Conservation (phyloP, 1,140 invertebrate species). For the Trachelipus rathkii region DNA sequence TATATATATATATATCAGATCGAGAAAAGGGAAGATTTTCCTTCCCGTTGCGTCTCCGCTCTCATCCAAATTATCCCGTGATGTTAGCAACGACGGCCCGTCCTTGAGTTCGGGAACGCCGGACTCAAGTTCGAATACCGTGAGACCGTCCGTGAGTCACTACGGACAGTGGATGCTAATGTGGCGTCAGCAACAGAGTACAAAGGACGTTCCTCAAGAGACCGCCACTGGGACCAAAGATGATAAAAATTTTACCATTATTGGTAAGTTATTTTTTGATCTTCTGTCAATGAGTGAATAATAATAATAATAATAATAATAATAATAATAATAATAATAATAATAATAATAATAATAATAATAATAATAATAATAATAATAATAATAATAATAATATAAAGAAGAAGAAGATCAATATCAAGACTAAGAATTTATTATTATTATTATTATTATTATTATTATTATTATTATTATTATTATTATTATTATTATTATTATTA, state of each 20-base stretch:
- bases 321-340: no score
- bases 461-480: no score
- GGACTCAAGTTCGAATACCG: neutral
- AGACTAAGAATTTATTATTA: neutral
- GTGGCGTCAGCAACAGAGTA: neutral
- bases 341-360: no score
- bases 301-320: no score
- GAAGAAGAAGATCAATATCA: no score
- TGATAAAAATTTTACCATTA: neutral
- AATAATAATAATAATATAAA: no score
- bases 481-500: neutral
- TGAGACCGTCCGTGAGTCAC: neutral
- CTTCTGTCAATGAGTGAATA: no score
- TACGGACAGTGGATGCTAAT: neutral
- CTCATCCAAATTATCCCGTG: neutral
- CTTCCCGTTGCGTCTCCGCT: neutral
- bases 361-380: no score
- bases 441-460: no score
- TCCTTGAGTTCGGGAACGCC: neutral
- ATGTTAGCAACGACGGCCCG: neutral
- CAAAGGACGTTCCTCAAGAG: neutral
- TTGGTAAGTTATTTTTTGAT: no score
- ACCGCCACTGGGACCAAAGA: neutral
- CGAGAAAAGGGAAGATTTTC: neutral
- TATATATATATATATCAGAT: no score